Conservation (phyloP, 2,113 vertebrate species). For the Heterotis niloticus region DNA sequence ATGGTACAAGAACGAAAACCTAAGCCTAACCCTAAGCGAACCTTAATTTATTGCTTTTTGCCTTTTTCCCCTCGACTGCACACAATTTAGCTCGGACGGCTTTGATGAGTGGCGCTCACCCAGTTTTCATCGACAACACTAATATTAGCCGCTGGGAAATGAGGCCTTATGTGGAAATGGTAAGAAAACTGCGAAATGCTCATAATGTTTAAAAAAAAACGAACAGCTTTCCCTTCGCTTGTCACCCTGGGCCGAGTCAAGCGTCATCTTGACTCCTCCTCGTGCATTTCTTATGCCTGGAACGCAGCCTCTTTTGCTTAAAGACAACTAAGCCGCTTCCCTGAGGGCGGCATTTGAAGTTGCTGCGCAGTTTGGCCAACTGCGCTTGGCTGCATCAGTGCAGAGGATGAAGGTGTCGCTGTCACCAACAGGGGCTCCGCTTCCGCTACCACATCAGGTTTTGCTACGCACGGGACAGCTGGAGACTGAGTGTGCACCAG, state of each 20-base stretch:
- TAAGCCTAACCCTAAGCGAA: neutral
- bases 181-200: neutral
- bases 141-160: conserved; percentile 23
- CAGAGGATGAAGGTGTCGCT: neutral
- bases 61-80: neutral
- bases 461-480: neutral
- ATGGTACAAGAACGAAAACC: neutral
- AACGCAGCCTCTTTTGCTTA: no score
- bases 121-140: conserved; percentile 30
- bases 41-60: neutral
- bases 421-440: neutral
- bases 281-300: no score
- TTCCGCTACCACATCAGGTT: conserved; percentile 2
- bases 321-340: no score
- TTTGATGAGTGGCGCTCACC: neutral
- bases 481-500: neutral
- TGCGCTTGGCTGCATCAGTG: no score
- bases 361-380: no score
- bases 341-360: no score
- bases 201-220: no score
- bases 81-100: neutral
- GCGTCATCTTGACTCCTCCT: no score
- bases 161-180: conserved; percentile 19
- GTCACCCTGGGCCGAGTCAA: no score
- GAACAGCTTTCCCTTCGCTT: no score